Conservation (phyloP, 2,797 vertebrate genomes). For the Neopelma chrysocephalum region DNA sequence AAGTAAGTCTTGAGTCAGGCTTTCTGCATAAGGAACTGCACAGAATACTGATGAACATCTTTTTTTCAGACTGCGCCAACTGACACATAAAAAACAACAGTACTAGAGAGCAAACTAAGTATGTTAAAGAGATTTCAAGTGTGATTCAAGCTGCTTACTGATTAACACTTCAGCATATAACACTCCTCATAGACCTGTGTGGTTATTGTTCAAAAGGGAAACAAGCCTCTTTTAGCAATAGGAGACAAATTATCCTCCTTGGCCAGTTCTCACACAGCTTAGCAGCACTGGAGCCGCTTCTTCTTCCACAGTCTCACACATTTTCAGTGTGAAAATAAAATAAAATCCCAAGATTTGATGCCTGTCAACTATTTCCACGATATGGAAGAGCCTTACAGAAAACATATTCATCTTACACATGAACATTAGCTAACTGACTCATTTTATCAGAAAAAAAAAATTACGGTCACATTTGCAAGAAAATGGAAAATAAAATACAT, state of each 20-base stretch:
- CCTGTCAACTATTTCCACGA: conserved; percentile 19
- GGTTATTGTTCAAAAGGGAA: conserved; percentile 72
- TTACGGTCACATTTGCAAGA: neutral
- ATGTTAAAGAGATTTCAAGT: conserved; percentile 71
- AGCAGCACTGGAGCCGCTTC: conserved; percentile 32
- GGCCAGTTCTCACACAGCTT: conserved; percentile 72
- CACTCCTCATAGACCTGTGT: conserved; percentile 55
- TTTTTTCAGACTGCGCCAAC: conserved; percentile 70
- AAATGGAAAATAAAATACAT: neutral
- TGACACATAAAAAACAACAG: conserved; percentile 69
- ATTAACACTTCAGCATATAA: conserved; percentile 74
- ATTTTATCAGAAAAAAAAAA: neutral
- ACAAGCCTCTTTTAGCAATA: conserved; percentile 71
- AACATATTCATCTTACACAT: neutral
- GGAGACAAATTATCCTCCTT: conserved; percentile 62
- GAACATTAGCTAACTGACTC: neutral
- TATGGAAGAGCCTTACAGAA: neutral
- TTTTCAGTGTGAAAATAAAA: neutral
- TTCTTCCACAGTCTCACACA: neutral
- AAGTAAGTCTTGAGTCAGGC: conserved; percentile 50
- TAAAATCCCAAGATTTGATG: neutral
- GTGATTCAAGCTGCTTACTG: conserved; percentile 73
- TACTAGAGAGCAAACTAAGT: conserved; percentile 68
- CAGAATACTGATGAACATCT: conserved; percentile 75
- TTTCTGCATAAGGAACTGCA: conserved; percentile 41